Conservation (phyloP, 2,888 invertebrate genomes). For the Thelaira solivaga region DNA sequence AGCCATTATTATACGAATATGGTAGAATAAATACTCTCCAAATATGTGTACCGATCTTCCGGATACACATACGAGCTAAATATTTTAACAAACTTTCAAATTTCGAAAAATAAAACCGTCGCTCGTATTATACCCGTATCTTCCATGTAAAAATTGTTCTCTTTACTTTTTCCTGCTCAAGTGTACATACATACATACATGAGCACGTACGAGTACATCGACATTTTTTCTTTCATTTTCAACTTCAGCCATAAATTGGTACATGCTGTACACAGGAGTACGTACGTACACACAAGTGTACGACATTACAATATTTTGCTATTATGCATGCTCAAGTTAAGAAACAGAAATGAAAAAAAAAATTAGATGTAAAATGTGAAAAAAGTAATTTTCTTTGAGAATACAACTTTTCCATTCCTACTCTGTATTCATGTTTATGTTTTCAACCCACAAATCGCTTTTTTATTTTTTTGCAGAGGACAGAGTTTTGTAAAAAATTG, state of each 20-base stretch:
- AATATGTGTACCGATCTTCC: too few species aligned
- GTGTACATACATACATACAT: not conserved
- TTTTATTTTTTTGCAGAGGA: constrained; percentile 36
- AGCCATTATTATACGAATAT: too few species aligned
- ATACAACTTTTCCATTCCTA: not conserved
- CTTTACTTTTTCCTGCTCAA: too few species aligned
- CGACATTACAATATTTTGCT: not conserved
- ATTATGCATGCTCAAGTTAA: constrained; percentile 12
- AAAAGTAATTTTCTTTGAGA: constrained; percentile 9
- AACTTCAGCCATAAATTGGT: constrained; percentile 52
- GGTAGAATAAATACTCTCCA: too few species aligned
- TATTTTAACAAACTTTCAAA: too few species aligned
- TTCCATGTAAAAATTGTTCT: too few species aligned
- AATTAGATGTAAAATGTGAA: too few species aligned
- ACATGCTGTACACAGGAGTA: not conserved
- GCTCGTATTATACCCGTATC: too few species aligned
- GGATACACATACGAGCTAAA: too few species aligned
- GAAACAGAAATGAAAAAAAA: constrained; percentile 13
- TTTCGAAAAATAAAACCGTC: too few species aligned
- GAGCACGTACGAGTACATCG: not conserved
- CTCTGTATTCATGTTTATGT: constrained; percentile 30
- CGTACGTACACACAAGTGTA: not conserved
- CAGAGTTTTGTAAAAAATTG: not conserved
- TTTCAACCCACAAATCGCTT: constrained; percentile 53
- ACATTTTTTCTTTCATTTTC: not conserved